Conservation (phyloP, 2,888 invertebrate genomes). For the Euclidia mi region DNA sequence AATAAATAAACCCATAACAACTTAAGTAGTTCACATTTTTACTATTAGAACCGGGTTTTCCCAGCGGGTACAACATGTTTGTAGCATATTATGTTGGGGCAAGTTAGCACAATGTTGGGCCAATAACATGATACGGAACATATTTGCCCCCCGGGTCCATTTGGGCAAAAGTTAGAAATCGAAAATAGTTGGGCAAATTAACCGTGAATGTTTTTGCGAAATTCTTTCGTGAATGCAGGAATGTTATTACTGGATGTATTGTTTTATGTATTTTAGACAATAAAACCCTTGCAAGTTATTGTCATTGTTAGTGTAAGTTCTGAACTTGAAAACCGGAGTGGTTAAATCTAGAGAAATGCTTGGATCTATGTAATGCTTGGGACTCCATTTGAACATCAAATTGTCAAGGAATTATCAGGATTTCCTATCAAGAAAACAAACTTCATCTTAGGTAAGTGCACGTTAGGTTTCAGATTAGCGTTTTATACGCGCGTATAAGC, state of each 20-base stretch:
- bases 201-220: constrained; percentile 38
- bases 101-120: constrained; percentile 39
- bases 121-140: constrained; percentile 53
- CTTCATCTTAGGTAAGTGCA: too few species aligned
- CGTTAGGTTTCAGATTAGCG: too few species aligned
- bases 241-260: constrained; percentile 25
- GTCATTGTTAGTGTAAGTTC: too few species aligned
- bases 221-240: constrained; percentile 31
- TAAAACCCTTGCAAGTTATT: too few species aligned
- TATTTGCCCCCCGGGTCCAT: constrained; percentile 54
- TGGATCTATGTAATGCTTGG: too few species aligned
- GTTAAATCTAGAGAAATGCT: too few species aligned
- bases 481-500: too few species aligned
- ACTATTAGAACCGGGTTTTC: constrained; percentile 34
- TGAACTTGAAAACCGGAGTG: too few species aligned
- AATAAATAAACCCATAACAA: neutral
- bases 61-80: constrained; percentile 41
- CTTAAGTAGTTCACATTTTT: constrained; percentile 16
- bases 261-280: constrained; percentile 10
- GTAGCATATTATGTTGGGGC: constrained; percentile 45
- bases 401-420: too few species aligned
- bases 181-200: constrained; percentile 46
- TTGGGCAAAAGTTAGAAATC: constrained; percentile 48
- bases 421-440: too few species aligned
- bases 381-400: too few species aligned